Conservation (phyloP, 2,113 vertebrate genomes). For the Grus americana region DNA sequence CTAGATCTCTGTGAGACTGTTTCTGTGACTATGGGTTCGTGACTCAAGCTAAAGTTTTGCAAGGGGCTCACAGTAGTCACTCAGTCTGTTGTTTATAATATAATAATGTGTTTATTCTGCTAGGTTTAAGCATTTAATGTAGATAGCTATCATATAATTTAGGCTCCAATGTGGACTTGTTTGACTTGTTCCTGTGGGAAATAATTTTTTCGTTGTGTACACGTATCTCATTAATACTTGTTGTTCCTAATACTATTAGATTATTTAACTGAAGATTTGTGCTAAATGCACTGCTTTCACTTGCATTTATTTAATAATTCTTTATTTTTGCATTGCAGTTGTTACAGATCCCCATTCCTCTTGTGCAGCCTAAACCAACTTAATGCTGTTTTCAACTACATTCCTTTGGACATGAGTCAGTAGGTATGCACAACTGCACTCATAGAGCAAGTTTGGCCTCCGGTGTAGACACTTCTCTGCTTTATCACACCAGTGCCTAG, state of each 20-base stretch:
- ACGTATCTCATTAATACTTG: constrained; percentile 11
- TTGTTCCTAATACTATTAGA: not conserved
- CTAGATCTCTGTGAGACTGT: not conserved
- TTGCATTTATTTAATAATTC: not conserved
- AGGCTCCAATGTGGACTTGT: constrained; percentile 3
- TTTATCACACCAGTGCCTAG: not conserved
- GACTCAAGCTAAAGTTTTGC: not conserved
- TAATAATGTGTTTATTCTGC: constrained; percentile 7
- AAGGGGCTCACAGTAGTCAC: not conserved
- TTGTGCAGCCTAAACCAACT: not conserved
- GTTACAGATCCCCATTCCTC: not conserved
- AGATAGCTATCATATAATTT: constrained; percentile 27
- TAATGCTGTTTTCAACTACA: not conserved
- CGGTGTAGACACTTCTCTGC: not conserved
- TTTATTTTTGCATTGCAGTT: not conserved
- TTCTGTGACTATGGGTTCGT: not conserved
- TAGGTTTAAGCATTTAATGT: constrained; percentile 8
- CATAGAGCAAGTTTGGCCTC: not conserved
- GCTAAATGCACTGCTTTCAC: not conserved
- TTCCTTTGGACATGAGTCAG: not conserved
- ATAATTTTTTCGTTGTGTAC: not conserved
- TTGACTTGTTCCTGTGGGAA: constrained; percentile 35
- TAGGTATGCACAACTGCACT: not conserved
- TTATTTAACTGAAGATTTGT: not conserved
- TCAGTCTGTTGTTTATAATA: not conserved